Evolutionary conservation across 2,888 invertebrate genomes (phyloP).

Genomic region (Eupeodes luniger): DNA sequence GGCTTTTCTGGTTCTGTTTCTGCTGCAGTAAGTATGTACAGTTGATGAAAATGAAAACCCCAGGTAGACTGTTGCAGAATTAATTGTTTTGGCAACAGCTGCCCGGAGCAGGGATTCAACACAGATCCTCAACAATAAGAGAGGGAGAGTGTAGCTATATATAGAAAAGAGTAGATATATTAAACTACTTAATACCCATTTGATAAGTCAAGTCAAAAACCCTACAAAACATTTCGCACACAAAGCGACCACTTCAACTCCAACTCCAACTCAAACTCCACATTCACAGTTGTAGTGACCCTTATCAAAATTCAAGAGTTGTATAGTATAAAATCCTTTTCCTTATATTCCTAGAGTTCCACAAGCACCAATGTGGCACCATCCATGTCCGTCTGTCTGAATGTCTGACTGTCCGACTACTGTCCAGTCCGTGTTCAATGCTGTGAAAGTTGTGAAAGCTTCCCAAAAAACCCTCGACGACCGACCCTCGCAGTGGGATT

Average conservation of each 20-base stretch:
- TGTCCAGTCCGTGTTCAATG: neutral
- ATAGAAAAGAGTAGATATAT: conserved; percentile 43
- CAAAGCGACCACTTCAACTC: conserved; percentile 48
- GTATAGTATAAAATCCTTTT: conserved; percentile 59
- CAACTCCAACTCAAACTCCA: conserved; percentile 4
- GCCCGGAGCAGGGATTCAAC: conserved; percentile 41
- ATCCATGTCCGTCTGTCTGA: neutral
- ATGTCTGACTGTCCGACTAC: too few species aligned
- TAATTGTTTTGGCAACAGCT: conserved; percentile 69
- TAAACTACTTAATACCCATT: conserved; percentile 74
- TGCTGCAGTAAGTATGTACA: conserved; percentile 18
- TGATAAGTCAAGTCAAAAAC: conserved; percentile 75
- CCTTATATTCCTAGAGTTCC: conserved; percentile 20
- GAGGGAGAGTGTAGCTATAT: conserved; percentile 35
- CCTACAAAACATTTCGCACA: conserved; percentile 69
- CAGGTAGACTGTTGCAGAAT: conserved; percentile 22
- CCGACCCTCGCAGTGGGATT: conserved; percentile 54
- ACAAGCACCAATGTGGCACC: conserved; percentile 39
- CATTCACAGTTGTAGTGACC: conserved; percentile 51
- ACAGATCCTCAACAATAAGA: neutral
- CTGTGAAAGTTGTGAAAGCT: conserved; percentile 8
- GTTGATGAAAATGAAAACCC: neutral
- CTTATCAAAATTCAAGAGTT: conserved; percentile 76
- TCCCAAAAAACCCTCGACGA: neutral
- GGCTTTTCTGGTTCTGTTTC: neutral